A percentile compares a stretch with the other conserved stretches of the same genome.
Evolutionary conservation across 2,888 invertebrate genomes (phyloP).

Genomic region (Alcis repandata): DNA sequence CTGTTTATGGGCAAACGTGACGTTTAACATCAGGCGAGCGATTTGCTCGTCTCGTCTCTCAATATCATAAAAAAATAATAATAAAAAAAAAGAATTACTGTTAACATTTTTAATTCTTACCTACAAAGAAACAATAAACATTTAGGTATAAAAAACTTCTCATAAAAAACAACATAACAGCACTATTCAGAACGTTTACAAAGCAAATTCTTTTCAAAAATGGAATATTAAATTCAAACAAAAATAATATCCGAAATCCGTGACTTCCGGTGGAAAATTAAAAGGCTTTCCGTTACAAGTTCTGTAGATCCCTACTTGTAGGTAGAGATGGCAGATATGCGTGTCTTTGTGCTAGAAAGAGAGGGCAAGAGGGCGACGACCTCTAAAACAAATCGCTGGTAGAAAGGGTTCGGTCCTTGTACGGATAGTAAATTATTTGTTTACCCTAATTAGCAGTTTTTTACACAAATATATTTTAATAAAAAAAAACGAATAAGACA

Average conservation of each 20-base stretch:
- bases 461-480: too few relatives aligned
- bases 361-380: constrained; percentile 80
- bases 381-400: constrained; percentile 85
- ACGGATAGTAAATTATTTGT: constrained; percentile 65
- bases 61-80: too few relatives aligned
- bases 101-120: too few relatives aligned
- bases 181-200: not conserved
- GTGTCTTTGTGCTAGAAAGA: constrained; percentile 61
- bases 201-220: not conserved
- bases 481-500: too few relatives aligned
- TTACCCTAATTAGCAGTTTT: constrained; percentile 42
- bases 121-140: too few relatives aligned
- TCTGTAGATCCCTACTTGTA: constrained; percentile 76
- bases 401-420: constrained; percentile 83
- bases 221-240: constrained; percentile 14
- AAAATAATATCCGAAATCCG: constrained; percentile 61
- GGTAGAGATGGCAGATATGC: constrained; percentile 64
- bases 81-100: too few relatives aligned
- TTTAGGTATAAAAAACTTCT: not conserved
- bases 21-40: too few relatives aligned
- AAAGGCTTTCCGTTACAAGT: constrained; percentile 71
- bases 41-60: too few relatives aligned
- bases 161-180: constrained; percentile 20
- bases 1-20: too few relatives aligned
- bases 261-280: constrained; percentile 75